Evolutionary conservation across 2,113 vertebrate genomes (phyloP).

Genomic region (Psilopsiagon aymara): DNA sequence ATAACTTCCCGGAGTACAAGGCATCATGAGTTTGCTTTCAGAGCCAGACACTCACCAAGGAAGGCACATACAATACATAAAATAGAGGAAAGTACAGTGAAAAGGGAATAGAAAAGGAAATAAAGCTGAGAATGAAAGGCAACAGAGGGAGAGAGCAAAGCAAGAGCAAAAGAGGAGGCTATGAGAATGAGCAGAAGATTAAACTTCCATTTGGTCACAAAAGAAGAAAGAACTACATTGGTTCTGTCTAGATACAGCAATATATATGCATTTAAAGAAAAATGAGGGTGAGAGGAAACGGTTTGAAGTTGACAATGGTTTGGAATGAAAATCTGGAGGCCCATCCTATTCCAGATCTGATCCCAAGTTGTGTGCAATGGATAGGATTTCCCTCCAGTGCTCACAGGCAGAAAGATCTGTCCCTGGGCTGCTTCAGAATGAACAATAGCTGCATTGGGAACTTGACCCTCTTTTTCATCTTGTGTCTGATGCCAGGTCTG

Average conservation of each 20-base stretch:
- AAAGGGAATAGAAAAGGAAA: neutral
- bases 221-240: neutral
- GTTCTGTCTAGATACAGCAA: neutral
- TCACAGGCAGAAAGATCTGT: neutral
- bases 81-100: neutral
- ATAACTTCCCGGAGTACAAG: neutral
- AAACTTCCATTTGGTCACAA: neutral
- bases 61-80: neutral
- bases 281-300: neutral
- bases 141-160: neutral
- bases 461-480: neutral
- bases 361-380: neutral
- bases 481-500: neutral
- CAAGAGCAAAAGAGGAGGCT: neutral
- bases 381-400: neutral
- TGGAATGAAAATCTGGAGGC: neutral
- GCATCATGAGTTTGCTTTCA: neutral
- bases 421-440: neutral
- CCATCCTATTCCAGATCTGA: neutral
- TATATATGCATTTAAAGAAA: neutral
- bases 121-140: neutral
- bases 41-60: neutral
- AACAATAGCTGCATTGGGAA: neutral
- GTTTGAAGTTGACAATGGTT: neutral
- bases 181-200: neutral